Base-by-base conservation (phyloP, 2,113 vertebrate genomes). In the Bubo scandiacus region DNA sequence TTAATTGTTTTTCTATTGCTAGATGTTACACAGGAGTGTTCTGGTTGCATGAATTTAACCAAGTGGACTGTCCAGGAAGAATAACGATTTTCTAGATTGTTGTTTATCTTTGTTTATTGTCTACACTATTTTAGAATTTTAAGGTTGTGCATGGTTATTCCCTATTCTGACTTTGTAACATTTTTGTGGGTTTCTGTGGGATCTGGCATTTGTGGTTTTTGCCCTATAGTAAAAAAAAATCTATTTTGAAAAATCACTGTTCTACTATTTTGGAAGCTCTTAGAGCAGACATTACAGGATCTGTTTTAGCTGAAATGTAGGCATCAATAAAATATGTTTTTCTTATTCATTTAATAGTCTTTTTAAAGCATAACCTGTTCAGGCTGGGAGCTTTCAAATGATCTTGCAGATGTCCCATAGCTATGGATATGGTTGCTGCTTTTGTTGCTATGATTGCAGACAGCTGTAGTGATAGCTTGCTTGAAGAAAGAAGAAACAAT, bases 391-490 rank as follows among this genome's bases (percentile, higher is more conserved):
- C 86, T 92, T 94, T 70, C 73, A 81, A 92, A 32, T 90, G 68
- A 81, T 87, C 58, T 55, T 90, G 70, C 95, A 92, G 94, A 91
- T 97, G 92, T 94, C 96, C 94, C 85, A 82, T 85, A 94, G 92
- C 94, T 87, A 38, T 90, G 91, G 51, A 88, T 93, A 7, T 81
- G 75, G 91, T 54, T 91, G 87, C 96, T 96, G 97, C 96, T 97
- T 98, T 97, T 94, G 92, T 96, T 96, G 94, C 94, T 97, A 92
- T 92, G 93, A 96, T 96, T 95, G 88, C 92, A 92, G 90, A 77
- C 96, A 96, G 97, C 96, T 97, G 82, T 90, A 71, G 65, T 87
- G 84, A 45, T 62, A 90, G 92, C 91, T 87, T 82, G 85, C 92
- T 80, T 58, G 75, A 95, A 96, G 86, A 96, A 95, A 82, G 77